Evolutionary conservation across 2,113 vertebrate genomes (phyloP).

Genomic region (Ranitomeya imitator): DNA sequence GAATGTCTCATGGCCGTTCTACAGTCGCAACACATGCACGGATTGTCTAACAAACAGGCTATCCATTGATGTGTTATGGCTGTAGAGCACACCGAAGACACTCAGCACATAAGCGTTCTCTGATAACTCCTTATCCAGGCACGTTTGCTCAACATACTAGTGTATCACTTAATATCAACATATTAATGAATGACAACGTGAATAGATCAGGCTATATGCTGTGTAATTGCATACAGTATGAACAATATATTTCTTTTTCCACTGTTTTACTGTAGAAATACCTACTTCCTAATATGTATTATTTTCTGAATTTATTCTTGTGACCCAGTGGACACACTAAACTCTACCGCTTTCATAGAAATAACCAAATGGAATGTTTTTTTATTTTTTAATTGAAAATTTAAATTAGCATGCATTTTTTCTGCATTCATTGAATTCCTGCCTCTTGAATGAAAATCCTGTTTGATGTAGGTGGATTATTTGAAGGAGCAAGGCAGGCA

Average conservation of each 20-base stretch:
- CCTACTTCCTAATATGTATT: neutral
- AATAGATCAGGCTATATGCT: neutral
- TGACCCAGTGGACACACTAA: neutral
- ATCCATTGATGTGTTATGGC: no score
- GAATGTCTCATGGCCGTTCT: no score
- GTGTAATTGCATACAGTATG: neutral
- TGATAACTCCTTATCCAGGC: no score
- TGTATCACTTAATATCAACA: slow-evolving; percentile 7
- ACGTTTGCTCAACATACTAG: no score
- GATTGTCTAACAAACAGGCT: no score
- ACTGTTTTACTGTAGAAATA: neutral
- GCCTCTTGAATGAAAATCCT: slow-evolving; percentile 25
- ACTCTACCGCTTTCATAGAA: neutral
- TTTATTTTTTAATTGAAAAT: slow-evolving; percentile 35
- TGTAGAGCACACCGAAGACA: no score
- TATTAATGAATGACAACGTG: slow-evolving; percentile 4
- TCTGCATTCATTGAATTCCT: slow-evolving; percentile 33
- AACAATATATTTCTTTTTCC: neutral
- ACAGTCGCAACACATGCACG: no score
- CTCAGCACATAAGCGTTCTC: no score
- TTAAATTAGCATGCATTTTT: slow-evolving; percentile 40
- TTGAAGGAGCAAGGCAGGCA: slow-evolving; percentile 28
- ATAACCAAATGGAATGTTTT: neutral
- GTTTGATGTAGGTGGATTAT: slow-evolving; percentile 50
- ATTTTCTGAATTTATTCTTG: slow-evolving; percentile 12